phyloP scores from a whole-genome alignment of 1,140 invertebrate species.

The Drosophila teissieri region DNA sequence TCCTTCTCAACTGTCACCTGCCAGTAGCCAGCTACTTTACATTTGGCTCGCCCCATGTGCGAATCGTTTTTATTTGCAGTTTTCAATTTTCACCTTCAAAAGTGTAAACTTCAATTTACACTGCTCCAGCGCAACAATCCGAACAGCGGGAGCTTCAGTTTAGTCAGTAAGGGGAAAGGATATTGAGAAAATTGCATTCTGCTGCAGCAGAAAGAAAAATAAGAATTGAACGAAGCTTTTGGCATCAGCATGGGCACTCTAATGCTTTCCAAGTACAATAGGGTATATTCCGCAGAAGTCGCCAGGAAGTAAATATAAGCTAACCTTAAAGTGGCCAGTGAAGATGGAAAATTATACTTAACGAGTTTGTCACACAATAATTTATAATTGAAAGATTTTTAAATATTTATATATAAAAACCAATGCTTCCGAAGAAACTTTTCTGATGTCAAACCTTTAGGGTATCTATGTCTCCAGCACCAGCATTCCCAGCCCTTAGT shows the following conservation, averaged over 20 bases:
- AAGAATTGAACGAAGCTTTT: slow-evolving; percentile 18
- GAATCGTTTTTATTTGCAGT: slow-evolving; percentile 71
- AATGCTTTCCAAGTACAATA: neutral
- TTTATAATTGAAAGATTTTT: too few species aligned
- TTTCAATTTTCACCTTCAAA: slow-evolving; percentile 78
- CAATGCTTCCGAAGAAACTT: neutral
- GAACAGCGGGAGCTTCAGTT: slow-evolving; percentile 2
- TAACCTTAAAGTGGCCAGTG: neutral
- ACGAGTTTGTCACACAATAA: too few species aligned
- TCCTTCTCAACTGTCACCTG: slow-evolving; percentile 35
- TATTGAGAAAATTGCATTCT: slow-evolving; percentile 67
- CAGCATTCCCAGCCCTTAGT: neutral
- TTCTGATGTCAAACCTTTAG: neutral
- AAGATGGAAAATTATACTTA: too few species aligned
- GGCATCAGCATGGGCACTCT: slow-evolving; percentile 12
- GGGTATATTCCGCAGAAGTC: neutral
- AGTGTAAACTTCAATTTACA: slow-evolving; percentile 78
- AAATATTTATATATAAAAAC: too few species aligned
- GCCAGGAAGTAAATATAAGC: too few species aligned
- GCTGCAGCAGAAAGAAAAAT: slow-evolving; percentile 18
- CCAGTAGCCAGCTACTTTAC: slow-evolving; percentile 68
- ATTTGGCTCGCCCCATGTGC: slow-evolving; percentile 60
- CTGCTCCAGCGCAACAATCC: slow-evolving; percentile 20
- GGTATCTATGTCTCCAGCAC: slow-evolving; percentile 14
- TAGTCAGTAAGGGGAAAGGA: slow-evolving; percentile 41